These are phyloP conservation scores for Graphium colonna DNA, from an alignment of 2,888 invertebrate genomes.

Conservation along the genomic window DNA sequence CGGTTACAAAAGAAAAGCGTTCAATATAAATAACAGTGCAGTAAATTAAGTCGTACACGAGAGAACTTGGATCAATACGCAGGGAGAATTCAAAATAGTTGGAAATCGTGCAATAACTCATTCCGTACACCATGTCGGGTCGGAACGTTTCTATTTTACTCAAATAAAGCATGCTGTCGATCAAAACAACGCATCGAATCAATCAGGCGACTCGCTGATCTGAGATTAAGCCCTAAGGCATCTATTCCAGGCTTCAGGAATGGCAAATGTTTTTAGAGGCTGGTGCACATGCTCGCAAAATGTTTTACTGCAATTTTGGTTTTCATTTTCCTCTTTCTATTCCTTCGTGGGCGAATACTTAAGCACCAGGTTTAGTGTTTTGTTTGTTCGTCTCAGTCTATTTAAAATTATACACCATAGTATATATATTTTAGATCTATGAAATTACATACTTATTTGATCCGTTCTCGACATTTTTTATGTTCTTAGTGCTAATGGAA, in stretches of 20 bases:
- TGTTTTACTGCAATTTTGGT: neutral
- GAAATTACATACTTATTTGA: too few relatives aligned
- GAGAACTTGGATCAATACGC: constrained; percentile 36
- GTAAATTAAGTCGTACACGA: constrained; percentile 25
- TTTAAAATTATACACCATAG: too few relatives aligned
- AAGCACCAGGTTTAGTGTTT: neutral
- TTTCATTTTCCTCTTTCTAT: neutral
- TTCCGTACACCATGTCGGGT: constrained; percentile 35
- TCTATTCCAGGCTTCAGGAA: constrained; percentile 19
- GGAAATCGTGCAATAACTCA: constrained; percentile 43
- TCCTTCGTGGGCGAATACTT: neutral
- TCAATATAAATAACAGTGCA: constrained; percentile 10
- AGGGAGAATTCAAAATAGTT: constrained; percentile 32
- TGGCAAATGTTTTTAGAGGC: constrained; percentile 4
- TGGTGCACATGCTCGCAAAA: constrained; percentile 8
- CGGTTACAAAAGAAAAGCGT: neutral
- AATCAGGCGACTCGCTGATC: constrained; percentile 34
- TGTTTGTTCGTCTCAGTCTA: neutral
- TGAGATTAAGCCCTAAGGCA: constrained; percentile 21
- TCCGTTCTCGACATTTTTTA: too few relatives aligned
- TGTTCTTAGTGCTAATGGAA: too few relatives aligned
- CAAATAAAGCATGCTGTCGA: constrained; percentile 48
- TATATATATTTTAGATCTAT: too few relatives aligned
- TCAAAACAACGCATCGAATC: constrained; percentile 43
- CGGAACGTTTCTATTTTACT: constrained; percentile 42